These are phyloP conservation scores for Pimephales promelas DNA, from an alignment of 2,113 vertebrate species.

Conservation along the genomic window DNA sequence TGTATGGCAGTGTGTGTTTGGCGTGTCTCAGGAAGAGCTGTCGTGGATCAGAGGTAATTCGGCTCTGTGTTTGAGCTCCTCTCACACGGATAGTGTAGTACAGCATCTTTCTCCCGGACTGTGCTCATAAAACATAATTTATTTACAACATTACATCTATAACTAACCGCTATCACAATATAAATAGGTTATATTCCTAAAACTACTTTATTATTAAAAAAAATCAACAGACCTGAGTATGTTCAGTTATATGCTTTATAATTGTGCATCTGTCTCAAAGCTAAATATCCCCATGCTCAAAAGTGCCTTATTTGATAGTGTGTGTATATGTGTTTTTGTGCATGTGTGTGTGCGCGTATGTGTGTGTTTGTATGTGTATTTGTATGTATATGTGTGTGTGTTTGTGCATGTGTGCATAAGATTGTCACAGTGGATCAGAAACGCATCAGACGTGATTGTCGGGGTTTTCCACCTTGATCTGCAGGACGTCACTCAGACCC, in stretches of 20 bases:
- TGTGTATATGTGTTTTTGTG: neutral
- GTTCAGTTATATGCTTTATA: neutral
- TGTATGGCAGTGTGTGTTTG: too few relatives aligned
- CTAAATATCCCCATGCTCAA: neutral
- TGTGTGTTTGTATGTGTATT: neutral
- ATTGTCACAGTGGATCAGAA: conserved; percentile 25
- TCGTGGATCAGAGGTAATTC: too few relatives aligned
- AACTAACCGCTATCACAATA: neutral
- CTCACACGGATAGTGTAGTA: too few relatives aligned
- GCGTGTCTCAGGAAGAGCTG: too few relatives aligned
- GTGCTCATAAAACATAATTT: neutral
- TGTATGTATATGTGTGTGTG: neutral
- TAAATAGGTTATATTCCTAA: neutral
- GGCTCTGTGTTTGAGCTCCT: too few relatives aligned
- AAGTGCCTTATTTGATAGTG: neutral
- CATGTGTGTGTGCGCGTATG: neutral
- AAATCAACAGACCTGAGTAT: neutral
- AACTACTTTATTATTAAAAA: neutral
- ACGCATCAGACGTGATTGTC: conserved; percentile 66
- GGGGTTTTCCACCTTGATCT: conserved; percentile 84
- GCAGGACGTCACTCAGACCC: conserved; percentile 87
- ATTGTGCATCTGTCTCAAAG: neutral
- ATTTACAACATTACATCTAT: neutral
- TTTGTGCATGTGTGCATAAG: conserved; percentile 41
- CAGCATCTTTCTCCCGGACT: too few relatives aligned